Conservation (phyloP, 2,888 invertebrate genomes). For the Rotaria sp. region DNA sequence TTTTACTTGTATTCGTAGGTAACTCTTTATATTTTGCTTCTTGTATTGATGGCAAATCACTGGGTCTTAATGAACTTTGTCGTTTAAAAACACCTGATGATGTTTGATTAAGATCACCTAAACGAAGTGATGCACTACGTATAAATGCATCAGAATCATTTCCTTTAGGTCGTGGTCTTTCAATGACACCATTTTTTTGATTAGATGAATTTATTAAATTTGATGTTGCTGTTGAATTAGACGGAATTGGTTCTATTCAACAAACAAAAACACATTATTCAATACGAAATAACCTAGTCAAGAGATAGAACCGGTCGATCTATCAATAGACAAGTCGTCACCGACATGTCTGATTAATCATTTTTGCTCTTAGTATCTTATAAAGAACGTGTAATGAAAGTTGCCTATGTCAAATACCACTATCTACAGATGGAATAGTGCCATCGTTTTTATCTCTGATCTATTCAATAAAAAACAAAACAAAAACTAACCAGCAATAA, state of each 20-base stretch:
- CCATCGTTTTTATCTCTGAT: too few species aligned
- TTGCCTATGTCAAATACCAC: too few species aligned
- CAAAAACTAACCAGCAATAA: background rate
- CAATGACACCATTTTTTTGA: constrained; percentile 23
- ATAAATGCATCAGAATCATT: background rate
- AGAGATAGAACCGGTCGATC: too few species aligned
- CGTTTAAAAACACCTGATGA: constrained; percentile 32
- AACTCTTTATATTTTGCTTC: background rate
- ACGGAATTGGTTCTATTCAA: constrained; percentile 13
- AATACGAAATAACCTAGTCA: too few species aligned
- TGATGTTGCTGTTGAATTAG: background rate
- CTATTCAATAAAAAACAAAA: background rate
- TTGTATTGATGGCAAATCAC: constrained; percentile 39
- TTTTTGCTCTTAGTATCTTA: too few species aligned
- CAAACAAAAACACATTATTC: too few species aligned
- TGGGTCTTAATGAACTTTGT: constrained; percentile 20
- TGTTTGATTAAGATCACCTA: background rate
- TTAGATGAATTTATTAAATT: background rate
- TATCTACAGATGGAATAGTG: too few species aligned
- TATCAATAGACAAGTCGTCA: too few species aligned
- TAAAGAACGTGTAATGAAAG: too few species aligned
- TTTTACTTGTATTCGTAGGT: background rate
- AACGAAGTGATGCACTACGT: constrained; percentile 29
- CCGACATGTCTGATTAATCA: too few species aligned
- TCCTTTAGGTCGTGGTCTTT: constrained; percentile 35